Percentiles rank a stretch among this genome's conserved stretches.
Conservation (phyloP, 2,888 invertebrate species). For the Gasteruption jaculator region DNA sequence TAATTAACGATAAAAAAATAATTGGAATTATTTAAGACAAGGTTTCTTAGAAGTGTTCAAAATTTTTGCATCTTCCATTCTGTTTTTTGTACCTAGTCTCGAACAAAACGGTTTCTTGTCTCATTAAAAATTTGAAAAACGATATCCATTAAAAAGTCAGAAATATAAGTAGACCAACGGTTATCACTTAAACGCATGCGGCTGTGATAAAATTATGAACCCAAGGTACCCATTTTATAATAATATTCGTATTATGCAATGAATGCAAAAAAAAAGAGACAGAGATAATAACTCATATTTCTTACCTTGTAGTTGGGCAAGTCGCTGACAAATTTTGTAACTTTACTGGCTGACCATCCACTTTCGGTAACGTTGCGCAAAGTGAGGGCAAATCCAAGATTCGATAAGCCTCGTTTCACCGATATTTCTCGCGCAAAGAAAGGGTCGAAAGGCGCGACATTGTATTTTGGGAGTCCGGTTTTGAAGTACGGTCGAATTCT, state of each 20-base stretch:
- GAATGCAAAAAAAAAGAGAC: neutral
- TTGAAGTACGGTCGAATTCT: slow-evolving; percentile 68
- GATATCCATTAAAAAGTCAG: too few relatives aligned
- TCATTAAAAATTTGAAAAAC: too few relatives aligned
- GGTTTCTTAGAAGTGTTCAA: slow-evolving; percentile 1
- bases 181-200: too few relatives aligned
- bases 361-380: slow-evolving; percentile 71
- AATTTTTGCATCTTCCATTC: too few relatives aligned
- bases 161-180: too few relatives aligned
- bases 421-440: slow-evolving; percentile 67
- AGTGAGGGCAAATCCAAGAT: slow-evolving; percentile 66
- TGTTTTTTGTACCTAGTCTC: too few relatives aligned
- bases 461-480: slow-evolving; percentile 68
- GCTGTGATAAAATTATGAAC: too few relatives aligned
- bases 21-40: too few relatives aligned
- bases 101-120: too few relatives aligned
- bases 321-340: slow-evolving; percentile 67
- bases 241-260: neutral
- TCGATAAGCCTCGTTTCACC: slow-evolving; percentile 60
- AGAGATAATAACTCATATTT: slow-evolving; percentile 9
- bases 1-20: neutral
- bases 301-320: slow-evolving; percentile 44
- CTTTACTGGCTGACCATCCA: slow-evolving; percentile 73
- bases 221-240: neutral
- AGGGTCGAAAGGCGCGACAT: slow-evolving; percentile 74